phyloP scores from a whole-genome alignment of 2,797 vertebrate species.

The Sebastes umbrosus region DNA sequence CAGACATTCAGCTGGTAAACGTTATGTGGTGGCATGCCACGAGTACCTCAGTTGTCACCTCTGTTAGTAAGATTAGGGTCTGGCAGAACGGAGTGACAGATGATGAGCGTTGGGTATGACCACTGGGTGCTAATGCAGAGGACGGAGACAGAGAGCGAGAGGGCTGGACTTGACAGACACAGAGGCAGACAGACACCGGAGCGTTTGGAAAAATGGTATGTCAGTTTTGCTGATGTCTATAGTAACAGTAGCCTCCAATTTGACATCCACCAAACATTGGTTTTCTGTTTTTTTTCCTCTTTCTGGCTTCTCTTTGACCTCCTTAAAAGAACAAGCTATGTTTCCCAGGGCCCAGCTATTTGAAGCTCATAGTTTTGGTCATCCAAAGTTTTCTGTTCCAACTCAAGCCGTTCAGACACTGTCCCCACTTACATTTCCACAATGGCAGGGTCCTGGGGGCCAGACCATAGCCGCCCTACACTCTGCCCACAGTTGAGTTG shows the following conservation, averaged over 20 bases:
- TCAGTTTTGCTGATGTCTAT: conserved; percentile 76
- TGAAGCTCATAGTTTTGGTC: conserved; percentile 85
- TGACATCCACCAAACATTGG: conserved; percentile 75
- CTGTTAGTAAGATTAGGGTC: conserved; percentile 67
- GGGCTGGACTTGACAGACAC: conserved; percentile 6
- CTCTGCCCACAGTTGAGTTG: conserved; percentile 80
- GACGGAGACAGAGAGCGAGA: conserved; percentile 11
- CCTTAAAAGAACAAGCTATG: conserved; percentile 80
- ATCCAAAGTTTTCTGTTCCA: conserved; percentile 81
- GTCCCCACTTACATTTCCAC: conserved; percentile 83
- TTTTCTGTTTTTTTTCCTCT: conserved; percentile 62
- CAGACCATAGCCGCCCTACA: conserved; percentile 80
- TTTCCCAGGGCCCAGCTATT: conserved; percentile 85
- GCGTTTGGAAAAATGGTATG: conserved; percentile 55
- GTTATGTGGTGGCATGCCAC: conserved; percentile 56
- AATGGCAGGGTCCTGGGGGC: conserved; percentile 82
- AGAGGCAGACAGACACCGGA: conserved; percentile 31
- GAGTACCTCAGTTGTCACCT: conserved; percentile 72
- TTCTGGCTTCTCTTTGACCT: conserved; percentile 79
- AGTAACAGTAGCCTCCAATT: conserved; percentile 76
- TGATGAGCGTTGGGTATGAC: conserved; percentile 60
- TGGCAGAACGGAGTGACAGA: conserved; percentile 56
- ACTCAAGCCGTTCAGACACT: conserved; percentile 78
- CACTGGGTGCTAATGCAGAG: conserved; percentile 49
- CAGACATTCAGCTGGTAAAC: conserved; percentile 60